Evolutionary conservation across 2,797 vertebrate species (phyloP), one percentile per base, ranked within the genome.

Genomic region (Gymnocypris eckloni): DNA sequence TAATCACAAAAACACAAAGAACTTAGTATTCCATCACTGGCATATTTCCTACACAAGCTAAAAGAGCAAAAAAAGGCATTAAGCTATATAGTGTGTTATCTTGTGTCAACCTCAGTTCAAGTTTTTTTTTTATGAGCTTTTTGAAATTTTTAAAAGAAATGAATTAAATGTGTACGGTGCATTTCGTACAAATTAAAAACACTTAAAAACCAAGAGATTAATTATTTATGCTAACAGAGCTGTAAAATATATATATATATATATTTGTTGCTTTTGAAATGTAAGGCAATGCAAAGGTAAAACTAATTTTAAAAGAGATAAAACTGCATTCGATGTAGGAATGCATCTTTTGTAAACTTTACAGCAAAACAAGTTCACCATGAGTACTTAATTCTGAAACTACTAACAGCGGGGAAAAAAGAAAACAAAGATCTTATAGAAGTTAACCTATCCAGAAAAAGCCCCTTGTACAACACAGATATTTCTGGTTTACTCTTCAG

Each of bases 311-410:
- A 56, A 67, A 37, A 84, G 28, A 82, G 16, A 83, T 25, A 86
- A 50, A 83, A 84, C 70, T 89, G 91, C 94, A 95, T 88, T 94
- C 93, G 91, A 94, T 94, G 94, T 92, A 95, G 93, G 95, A 97
- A 97, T 84, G 83, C 87, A 86, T 56, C 93, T 93, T 93, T 90
- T 96, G 94, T 96, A 97, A 97, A 97, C 95, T 93, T 92, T 86
- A 88, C 92, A 94, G 94, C 93, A 90, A 92, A 93, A 91, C 81
- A 89, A 92, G 87, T 83, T 66, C 59, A 75, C 81, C 67, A 75
- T 75, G 84, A 45, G 33, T 20, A 45, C 11, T 56, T 59, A 59
- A 77, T 78, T 85, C 59, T 71, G 78, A 54, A 73, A 72, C 61
- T 66, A 77, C 48, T 77, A 75, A 72, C 66, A 71, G 82, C 81